Base-by-base conservation (phyloP, 2,113 vertebrate species). In the Cinclus mexicanus region DNA sequence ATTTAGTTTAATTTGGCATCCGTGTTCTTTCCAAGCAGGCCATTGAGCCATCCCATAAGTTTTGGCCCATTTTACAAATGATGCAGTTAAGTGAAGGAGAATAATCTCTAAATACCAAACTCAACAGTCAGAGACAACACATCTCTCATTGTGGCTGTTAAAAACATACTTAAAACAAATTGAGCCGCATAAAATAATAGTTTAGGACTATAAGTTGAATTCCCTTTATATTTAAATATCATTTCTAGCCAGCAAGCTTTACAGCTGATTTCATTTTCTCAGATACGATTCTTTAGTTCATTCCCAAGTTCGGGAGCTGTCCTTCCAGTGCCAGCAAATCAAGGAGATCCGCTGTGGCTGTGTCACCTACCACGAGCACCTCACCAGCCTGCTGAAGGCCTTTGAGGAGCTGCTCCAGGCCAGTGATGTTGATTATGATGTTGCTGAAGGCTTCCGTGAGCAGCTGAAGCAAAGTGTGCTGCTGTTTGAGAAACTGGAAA, bases 271-370 rank as follows among this genome's bases (percentile, higher is more conserved):
- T 83, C 37, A 11, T 94, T 97, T 96, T 78, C 91, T 83, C 97
- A 99, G 99, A 41, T 98, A 98, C 14, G 98, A 99, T 94, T 98
- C 98, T 11, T 97, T 99, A 77, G 98, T 99, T 85, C 98, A 98
- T 94, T 98, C 98, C 4, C 98, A 99, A 95, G 98, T 98, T 76
- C 98, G 95, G 71, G 99, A 99, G 91, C 97, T 99, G 93, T 99
- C 98, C 47, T 98, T 98, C 65, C 98, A 99, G 29, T 97, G 98
- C 90, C 98, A 98, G 86, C 98, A 99, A 96, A 98, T 99, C 87
- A 98, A 98, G 95, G 98, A 99, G 67, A 98, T 98, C 92, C 97
- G 93, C 18, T 76, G 97, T 68, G 96, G 98, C 77, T 99, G 98
- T 70, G 96, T 87, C 37, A 52, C 98, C 81, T 99, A 98, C 87